Evolutionary conservation across 2,797 vertebrate genomes (phyloP).

Genomic region (Myioborus melanocephalus): DNA sequence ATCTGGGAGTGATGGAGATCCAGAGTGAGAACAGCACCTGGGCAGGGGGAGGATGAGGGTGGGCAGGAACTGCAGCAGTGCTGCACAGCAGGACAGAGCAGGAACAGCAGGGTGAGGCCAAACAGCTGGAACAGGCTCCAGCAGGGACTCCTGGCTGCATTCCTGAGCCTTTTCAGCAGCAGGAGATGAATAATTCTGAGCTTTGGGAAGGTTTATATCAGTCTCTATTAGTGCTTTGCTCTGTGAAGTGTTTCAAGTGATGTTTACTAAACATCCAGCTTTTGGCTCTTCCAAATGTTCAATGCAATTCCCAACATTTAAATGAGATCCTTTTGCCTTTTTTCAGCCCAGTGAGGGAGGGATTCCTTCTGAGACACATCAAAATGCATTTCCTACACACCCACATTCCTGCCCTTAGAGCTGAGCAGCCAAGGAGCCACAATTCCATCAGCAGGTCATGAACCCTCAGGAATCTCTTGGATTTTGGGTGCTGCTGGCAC

Average conservation of each 20-base stretch:
- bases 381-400: not conserved
- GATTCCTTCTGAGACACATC: not conserved
- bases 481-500: not conserved
- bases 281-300: not conserved
- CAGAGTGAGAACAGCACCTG: not conserved
- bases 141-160: not conserved
- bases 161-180: not conserved
- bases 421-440: not conserved
- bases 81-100: not conserved
- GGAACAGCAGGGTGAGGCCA: not conserved
- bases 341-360: not conserved
- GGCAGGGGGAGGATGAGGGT: not conserved
- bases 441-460: not conserved
- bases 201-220: not conserved
- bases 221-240: not conserved
- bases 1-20: not conserved
- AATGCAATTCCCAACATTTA: fast-evolving
- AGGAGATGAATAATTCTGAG: not conserved
- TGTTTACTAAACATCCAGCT: not conserved
- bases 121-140: not conserved
- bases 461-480: not conserved
- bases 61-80: not conserved
- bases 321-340: not conserved
- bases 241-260: not conserved
- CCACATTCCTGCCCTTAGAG: not conserved